Conservation (phyloP, 2,113 vertebrate genomes). For the Andinoacara biseriatus region DNA sequence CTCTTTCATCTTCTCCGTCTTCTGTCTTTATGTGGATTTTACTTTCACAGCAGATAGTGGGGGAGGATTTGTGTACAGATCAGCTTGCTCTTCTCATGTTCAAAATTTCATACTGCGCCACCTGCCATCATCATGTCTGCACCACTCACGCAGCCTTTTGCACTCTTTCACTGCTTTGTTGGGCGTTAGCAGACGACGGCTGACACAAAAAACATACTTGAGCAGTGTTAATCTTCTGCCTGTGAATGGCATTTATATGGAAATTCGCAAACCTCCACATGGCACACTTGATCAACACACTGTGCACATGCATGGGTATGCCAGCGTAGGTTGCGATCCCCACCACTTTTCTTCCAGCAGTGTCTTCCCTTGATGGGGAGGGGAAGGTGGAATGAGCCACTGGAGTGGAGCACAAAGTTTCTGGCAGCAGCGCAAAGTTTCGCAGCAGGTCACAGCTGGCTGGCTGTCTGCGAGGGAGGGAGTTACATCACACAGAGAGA, state of each 20-base stretch:
- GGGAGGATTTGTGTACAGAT: constrained; percentile 34
- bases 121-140: not conserved
- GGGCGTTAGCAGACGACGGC: not conserved
- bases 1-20: constrained; percentile 23
- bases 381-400: constrained; percentile 35
- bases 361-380: not conserved
- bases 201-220: constrained; percentile 23
- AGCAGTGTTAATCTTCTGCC: constrained; percentile 34
- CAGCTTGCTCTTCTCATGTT: constrained; percentile 31
- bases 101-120: constrained; percentile 30
- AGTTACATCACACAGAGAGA: constrained; percentile 68
- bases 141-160: not conserved
- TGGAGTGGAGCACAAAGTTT: constrained; percentile 65
- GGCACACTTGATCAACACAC: not conserved
- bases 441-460: constrained; percentile 65
- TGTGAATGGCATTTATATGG: constrained; percentile 29
- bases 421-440: constrained; percentile 66
- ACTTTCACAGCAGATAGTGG: constrained; percentile 29
- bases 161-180: not conserved
- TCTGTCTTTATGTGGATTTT: constrained; percentile 29
- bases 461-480: constrained; percentile 53
- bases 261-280: constrained; percentile 19
- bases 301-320: not conserved
- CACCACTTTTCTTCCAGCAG: constrained; percentile 8
- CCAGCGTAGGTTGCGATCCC: not conserved